Conservation (phyloP, 2,888 invertebrate species). For the Carabus problematicus region DNA sequence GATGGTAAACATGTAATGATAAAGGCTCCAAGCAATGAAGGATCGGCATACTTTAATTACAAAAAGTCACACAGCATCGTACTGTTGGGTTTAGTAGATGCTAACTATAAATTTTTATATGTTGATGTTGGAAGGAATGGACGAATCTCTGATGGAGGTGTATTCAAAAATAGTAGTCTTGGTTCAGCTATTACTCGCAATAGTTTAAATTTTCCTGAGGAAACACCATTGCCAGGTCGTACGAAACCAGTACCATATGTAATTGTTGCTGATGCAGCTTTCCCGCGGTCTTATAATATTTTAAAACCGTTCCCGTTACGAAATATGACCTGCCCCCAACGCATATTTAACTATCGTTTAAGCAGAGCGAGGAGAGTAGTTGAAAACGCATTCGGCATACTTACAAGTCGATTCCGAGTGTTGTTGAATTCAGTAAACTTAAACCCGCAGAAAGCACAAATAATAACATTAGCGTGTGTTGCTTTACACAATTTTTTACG, state of each 20-base stretch:
- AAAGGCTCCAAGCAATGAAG: conserved; percentile 44
- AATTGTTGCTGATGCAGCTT: conserved; percentile 44
- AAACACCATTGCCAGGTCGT: conserved; percentile 16
- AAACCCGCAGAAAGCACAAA: conserved; percentile 1
- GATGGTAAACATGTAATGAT: conserved; percentile 48
- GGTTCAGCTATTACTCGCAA: conserved; percentile 24
- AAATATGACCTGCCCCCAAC: conserved; percentile 39
- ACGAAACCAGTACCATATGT: conserved; percentile 11
- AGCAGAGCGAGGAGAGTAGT: conserved; percentile 43
- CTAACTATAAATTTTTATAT: conserved; percentile 46
- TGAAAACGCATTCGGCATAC: conserved; percentile 47
- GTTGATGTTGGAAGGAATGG: conserved; percentile 50
- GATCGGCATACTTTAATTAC: conserved; percentile 48
- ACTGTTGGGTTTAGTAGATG: conserved; percentile 46
- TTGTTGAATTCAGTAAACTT: conserved; percentile 27
- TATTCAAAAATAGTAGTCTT: conserved; percentile 12
- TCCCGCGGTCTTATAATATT: conserved; percentile 43
- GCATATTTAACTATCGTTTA: conserved; percentile 46
- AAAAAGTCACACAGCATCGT: conserved; percentile 49
- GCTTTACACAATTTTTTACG: conserved; percentile 13
- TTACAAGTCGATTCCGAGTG: conserved; percentile 43
- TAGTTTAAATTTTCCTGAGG: conserved; percentile 26
- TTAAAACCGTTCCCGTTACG: conserved; percentile 41
- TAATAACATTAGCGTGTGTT: conserved; percentile 6
- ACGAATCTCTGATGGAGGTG: conserved; percentile 42